Percentiles rank a stretch among this genome's conserved stretches.
phyloP scores from a whole-genome alignment of 2,888 invertebrate species.

The Thecocarcelia acutangulata region DNA sequence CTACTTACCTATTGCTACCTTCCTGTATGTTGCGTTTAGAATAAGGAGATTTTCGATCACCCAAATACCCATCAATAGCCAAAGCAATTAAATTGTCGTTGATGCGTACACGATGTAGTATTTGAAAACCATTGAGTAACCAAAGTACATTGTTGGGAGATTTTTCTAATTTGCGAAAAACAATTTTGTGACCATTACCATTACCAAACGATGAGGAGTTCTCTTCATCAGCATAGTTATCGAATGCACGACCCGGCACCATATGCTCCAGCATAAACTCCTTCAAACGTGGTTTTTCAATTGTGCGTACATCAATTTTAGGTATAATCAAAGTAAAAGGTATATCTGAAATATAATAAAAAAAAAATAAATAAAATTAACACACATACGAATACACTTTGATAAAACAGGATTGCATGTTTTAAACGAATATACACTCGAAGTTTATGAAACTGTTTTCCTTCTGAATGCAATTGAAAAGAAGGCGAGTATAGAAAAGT shows the following conservation, averaged over 20 bases:
- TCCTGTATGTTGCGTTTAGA: slow-evolving; percentile 82
- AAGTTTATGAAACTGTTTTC: slow-evolving; percentile 27
- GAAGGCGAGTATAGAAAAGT: slow-evolving; percentile 41
- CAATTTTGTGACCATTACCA: slow-evolving; percentile 81
- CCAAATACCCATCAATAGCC: slow-evolving; percentile 81
- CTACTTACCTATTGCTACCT: slow-evolving; percentile 78
- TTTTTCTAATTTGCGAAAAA: slow-evolving; percentile 81
- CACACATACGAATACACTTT: not conserved
- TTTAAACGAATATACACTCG: not conserved
- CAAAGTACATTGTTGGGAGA: slow-evolving; percentile 78
- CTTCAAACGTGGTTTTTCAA: slow-evolving; percentile 83
- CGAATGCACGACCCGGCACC: slow-evolving; percentile 83
- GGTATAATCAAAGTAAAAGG: slow-evolving; percentile 85
- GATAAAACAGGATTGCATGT: not conserved
- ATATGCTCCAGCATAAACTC: slow-evolving; percentile 84
- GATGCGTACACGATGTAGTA: slow-evolving; percentile 79
- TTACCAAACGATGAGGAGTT: slow-evolving; percentile 77
- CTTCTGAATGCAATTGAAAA: slow-evolving; percentile 24
- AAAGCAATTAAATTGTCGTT: slow-evolving; percentile 80
- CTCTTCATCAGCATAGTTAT: slow-evolving; percentile 82
- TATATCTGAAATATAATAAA: slow-evolving; percentile 82
- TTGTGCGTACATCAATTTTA: slow-evolving; percentile 82
- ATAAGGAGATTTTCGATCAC: slow-evolving; percentile 80
- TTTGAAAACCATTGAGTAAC: slow-evolving; percentile 80
- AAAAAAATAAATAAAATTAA: slow-evolving; percentile 10